These are phyloP conservation scores for Sclerodermus sp. DNA, from an alignment of 2,888 invertebrate genomes.

Conservation along the genomic window DNA sequence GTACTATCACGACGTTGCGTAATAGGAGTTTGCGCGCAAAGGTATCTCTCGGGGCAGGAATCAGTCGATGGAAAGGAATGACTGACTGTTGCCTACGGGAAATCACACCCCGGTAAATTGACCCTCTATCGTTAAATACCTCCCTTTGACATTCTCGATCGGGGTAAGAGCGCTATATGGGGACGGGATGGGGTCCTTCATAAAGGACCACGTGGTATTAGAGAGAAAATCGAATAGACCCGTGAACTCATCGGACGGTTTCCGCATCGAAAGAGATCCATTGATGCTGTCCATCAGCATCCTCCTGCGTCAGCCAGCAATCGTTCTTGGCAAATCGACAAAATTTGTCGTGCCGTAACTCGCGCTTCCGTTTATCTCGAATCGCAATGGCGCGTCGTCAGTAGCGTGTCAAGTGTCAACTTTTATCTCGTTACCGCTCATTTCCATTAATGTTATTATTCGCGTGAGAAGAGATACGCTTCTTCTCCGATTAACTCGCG, in stretches of 20 bases:
- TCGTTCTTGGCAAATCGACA: slow-evolving; percentile 19
- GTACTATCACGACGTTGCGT: too few relatives aligned
- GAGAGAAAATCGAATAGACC: slow-evolving; percentile 15
- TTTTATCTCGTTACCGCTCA: too few relatives aligned
- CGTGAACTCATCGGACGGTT: slow-evolving; percentile 8
- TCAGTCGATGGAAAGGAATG: slow-evolving; percentile 20
- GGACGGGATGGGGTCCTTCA: slow-evolving; percentile 17
- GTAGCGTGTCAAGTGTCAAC: too few relatives aligned
- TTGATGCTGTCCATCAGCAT: slow-evolving; percentile 22
- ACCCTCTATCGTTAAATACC: slow-evolving; percentile 49
- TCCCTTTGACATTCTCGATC: slow-evolving; percentile 40
- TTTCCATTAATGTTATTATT: too few relatives aligned
- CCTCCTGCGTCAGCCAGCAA: too few relatives aligned
- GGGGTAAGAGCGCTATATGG: slow-evolving; percentile 15
- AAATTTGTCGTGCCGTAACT: slow-evolving; percentile 10
- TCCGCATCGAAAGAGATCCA: slow-evolving; percentile 16
- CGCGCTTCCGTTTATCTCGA: too few relatives aligned
- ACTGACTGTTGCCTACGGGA: slow-evolving; percentile 30
- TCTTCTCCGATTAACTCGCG: too few relatives aligned
- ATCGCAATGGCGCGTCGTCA: too few relatives aligned
- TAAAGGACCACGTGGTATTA: slow-evolving; percentile 19
- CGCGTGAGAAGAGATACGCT: too few relatives aligned
- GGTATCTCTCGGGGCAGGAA: neutral
- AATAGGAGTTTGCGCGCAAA: slow-evolving; percentile 19
- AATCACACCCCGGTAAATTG: slow-evolving; percentile 53